Base-by-base conservation (phyloP, 1,140 invertebrate genomes). In the Diachasmimorpha longicaudata region DNA sequence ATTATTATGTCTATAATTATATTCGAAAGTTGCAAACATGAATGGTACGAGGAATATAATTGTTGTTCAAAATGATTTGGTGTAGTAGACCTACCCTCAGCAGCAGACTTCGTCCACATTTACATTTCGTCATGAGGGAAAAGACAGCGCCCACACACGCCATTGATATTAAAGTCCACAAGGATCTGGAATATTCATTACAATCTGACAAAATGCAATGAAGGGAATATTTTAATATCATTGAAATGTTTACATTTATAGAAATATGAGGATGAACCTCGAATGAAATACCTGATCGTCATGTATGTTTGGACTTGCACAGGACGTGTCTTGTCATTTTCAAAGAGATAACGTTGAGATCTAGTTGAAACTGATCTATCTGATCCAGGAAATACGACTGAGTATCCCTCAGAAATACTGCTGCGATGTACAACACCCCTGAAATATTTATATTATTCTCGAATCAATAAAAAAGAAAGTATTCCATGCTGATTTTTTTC, bases 291-390 rank as follows among this genome's bases (percentile, higher is more conserved):
- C 72, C 82, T 80, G n/a, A 92, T 84, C 2, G 86, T 89, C 1
- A 94, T 58, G 82, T 95, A 95, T 0, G 91, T 90, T 63, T 91
- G 89, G 81, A 93, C 87, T 84, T 94, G 94, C 2, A 92, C 90
- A 0, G 96, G 96, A 19, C 93, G 90, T 78, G 93, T 90, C 69
- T 94, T 91, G 10, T 94, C 90, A 4, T 90, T 86, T 31, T 94
- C 91, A 81, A 92, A 94, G 3, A 94, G 91, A 83, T 92, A 92
- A 58, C 93, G 90, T 80, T 97, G 95, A 0, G 95, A 93, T 23
- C 96, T 90, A 70, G 92, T 83, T 4, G 95, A 92, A 9, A 98
- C 93, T 8, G 95, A 93, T 73, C 91, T 90, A 90, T 99, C 97
- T 23, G 94, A 90, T 9, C 95, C 95, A 0, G 91, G 91, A 86